Conservation (phyloP, 2,113 vertebrate species). For the Pogona vitticeps region DNA sequence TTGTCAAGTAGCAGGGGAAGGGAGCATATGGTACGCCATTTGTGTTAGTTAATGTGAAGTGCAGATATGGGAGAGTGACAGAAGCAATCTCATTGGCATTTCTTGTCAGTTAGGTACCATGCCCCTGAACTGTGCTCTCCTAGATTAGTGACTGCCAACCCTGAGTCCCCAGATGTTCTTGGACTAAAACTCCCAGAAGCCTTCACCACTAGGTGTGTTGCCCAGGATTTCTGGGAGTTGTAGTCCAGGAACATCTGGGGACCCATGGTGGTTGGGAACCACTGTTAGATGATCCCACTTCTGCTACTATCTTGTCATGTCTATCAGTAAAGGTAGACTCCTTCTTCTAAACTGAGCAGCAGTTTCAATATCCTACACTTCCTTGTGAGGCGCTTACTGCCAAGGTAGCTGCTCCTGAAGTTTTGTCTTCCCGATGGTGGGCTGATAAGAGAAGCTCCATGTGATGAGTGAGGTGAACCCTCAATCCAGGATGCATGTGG, state of each 20-base stretch:
- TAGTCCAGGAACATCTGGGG: no score
- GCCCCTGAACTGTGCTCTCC: neutral
- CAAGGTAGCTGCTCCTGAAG: neutral
- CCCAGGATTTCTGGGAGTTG: no score
- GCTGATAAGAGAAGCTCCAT: neutral
- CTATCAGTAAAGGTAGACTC: neutral
- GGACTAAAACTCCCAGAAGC: no score
- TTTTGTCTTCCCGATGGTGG: neutral
- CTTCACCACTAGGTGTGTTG: no score
- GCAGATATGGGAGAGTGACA: neutral
- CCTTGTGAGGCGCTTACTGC: neutral
- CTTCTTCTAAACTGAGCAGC: neutral
- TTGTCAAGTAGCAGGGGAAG: neutral
- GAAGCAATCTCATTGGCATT: no score
- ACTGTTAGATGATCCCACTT: neutral
- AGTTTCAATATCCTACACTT: neutral
- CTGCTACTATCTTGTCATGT: neutral
- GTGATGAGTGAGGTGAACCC: neutral
- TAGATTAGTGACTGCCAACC: neutral
- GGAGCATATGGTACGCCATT: neutral
- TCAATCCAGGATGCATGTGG: no score
- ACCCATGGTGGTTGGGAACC: no score
- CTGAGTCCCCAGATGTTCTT: no score
- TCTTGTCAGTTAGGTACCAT: neutral
- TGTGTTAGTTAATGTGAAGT: neutral